Evolutionary conservation across 2,888 invertebrate species (phyloP), one percentile per base, ranked within the genome.

Genomic region (Lucinisca nassula): DNA sequence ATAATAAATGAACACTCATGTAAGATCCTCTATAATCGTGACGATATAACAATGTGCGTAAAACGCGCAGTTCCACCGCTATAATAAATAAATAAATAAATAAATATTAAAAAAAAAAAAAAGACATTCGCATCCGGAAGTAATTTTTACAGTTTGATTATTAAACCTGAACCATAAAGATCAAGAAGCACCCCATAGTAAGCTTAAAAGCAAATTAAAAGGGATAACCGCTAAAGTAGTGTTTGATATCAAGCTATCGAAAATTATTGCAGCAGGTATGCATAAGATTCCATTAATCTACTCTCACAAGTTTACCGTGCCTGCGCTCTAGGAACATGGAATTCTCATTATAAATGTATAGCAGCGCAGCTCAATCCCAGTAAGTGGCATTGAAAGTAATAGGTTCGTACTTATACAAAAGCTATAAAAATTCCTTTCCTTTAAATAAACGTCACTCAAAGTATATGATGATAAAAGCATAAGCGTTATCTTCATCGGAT

Each of bases 371-470:
- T 8, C 10, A 10, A 45, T 45, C 30, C 8, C 61, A 10, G 61
- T 61, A 10, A 61, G 67, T 2, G 21, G 35, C 24, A 35, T 32
- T 35, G 67, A 21, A 67, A 67, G 12, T 35, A 67, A 67, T 67
- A 67, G 67, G 21, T 67, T 30, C 24, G 32, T 67, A 35, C 67
- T 67, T 67, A 35, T 67, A 67, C 17, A 67, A 67, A 67, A 4
- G 35, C 67, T 32, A 67, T 67, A 67, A 67, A 67, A 67, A 67
- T 67, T 67, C 67, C 67, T 67, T 35, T 4, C 67, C 67, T 67
- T 67, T 67, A 67, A 32, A 67, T 67, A 67, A 67, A 67, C 35
- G 67, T 67, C 67, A 67, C 30, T 67, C 67, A 67, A 67, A 67
- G 35, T 35, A 67, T 67, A 32, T 67, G 24, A 67, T 67, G 67